phyloP scores from a whole-genome alignment of 2,888 invertebrate genomes.

The Rutpela maculata region DNA sequence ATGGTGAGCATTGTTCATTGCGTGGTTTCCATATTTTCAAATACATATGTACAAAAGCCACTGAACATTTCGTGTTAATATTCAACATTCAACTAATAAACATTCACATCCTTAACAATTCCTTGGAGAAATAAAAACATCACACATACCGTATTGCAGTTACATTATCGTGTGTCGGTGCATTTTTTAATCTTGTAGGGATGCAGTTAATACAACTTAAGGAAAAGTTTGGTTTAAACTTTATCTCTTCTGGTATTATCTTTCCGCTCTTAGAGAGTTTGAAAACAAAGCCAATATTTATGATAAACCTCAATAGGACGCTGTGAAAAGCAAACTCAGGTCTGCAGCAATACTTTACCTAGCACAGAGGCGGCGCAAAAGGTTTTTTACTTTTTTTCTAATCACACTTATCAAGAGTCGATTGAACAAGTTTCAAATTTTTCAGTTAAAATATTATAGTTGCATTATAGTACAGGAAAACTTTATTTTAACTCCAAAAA shows the following conservation, averaged over 20 bases:
- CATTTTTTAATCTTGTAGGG: constrained; percentile 12
- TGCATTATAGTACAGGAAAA: no score
- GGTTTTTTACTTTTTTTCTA: background rate
- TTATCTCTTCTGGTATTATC: constrained; percentile 42
- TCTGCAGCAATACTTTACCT: constrained; percentile 17
- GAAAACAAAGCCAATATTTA: constrained; percentile 46
- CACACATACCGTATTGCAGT: background rate
- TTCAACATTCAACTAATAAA: constrained; percentile 2
- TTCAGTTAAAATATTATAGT: no score
- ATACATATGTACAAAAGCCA: no score
- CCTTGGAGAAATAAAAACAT: background rate
- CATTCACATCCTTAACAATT: background rate
- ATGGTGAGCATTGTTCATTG: no score
- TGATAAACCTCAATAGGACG: constrained; percentile 39
- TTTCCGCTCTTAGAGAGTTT: constrained; percentile 19
- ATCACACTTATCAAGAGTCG: no score
- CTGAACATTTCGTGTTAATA: background rate
- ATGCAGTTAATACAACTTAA: constrained; percentile 33
- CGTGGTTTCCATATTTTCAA: no score
- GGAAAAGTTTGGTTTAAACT: constrained; percentile 34
- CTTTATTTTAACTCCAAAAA: no score
- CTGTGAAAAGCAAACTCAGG: constrained; percentile 13
- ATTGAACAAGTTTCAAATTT: no score
- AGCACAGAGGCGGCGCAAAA: background rate
- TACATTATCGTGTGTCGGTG: constrained; percentile 5